These are phyloP conservation scores for Amphiprion clarkii DNA, from an alignment of 2,797 vertebrate genomes.

Conservation along the genomic window DNA sequence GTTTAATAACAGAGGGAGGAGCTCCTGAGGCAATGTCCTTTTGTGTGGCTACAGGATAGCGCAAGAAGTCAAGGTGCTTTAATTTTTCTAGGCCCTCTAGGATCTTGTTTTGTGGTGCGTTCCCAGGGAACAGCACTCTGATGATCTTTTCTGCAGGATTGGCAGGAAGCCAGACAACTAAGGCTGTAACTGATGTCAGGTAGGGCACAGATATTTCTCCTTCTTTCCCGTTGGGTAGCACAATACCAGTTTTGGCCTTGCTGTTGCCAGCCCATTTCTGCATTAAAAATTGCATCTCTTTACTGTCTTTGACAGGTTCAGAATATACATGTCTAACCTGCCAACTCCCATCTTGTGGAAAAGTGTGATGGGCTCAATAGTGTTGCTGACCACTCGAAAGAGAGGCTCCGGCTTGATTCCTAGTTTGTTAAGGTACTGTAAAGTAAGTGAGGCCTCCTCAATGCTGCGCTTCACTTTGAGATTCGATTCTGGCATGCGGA, in stretches of 20 bases:
- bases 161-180: constrained; percentile 97
- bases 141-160: constrained; percentile 96
- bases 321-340: constrained; percentile 95
- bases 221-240: constrained; percentile 95
- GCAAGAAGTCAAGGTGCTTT: constrained; percentile 96
- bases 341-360: constrained; percentile 99
- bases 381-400: constrained; percentile 93
- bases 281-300: constrained; percentile 99
- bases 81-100: constrained; percentile 97
- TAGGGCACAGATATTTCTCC: constrained; percentile 99
- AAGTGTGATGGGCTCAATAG: constrained; percentile 95
- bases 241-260: constrained; percentile 97
- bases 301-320: constrained; percentile 98
- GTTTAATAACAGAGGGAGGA: constrained; percentile 89
- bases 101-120: constrained; percentile 98
- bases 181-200: constrained; percentile 96
- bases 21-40: constrained; percentile 92
- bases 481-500: constrained; percentile 94
- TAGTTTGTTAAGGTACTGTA: constrained; percentile 94
- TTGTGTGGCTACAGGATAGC: constrained; percentile 95
- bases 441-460: constrained; percentile 94
- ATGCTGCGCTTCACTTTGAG: constrained; percentile 97
- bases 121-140: constrained; percentile 97
- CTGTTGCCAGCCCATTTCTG: constrained; percentile 99
- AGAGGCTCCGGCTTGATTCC: constrained; percentile 95